These are phyloP conservation scores for Tamias sibiricus DNA, from an alignment of 2,113 vertebrate species.

Conservation along the genomic window DNA sequence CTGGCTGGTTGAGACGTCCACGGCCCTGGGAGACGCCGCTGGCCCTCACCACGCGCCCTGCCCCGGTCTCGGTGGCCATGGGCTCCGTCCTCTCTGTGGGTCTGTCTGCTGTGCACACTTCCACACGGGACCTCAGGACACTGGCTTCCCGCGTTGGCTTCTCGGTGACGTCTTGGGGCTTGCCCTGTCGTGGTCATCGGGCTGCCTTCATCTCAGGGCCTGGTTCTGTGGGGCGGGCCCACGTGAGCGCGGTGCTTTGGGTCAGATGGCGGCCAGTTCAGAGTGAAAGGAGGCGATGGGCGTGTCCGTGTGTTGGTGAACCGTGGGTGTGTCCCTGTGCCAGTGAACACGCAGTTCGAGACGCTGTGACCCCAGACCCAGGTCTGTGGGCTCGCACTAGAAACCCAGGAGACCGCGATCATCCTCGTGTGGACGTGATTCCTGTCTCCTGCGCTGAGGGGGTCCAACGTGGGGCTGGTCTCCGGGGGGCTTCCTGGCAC, in stretches of 20 bases:
- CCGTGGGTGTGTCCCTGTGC: accelerated
- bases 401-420: not conserved
- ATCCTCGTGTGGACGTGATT: not conserved
- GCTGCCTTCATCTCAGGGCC: accelerated
- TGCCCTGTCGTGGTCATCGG: accelerated
- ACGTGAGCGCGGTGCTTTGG: not conserved
- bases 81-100: accelerated
- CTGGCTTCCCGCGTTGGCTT: not conserved
- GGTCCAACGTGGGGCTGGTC: not conserved
- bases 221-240: too few relatives aligned
- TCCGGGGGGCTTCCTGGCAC: not conserved
- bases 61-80: accelerated
- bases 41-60: accelerated
- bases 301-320: not conserved
- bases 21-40: not conserved
- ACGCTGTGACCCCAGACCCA: too few relatives aligned
- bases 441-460: not conserved
- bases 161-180: accelerated
- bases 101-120: accelerated
- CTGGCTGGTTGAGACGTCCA: not conserved
- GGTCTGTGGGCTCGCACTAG: too few relatives aligned
- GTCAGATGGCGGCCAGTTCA: not conserved
- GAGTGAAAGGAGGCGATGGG: not conserved
- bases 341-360: accelerated
- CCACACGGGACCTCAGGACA: accelerated